phyloP scores from a whole-genome alignment of 2,113 vertebrate genomes.

The human region DNA sequence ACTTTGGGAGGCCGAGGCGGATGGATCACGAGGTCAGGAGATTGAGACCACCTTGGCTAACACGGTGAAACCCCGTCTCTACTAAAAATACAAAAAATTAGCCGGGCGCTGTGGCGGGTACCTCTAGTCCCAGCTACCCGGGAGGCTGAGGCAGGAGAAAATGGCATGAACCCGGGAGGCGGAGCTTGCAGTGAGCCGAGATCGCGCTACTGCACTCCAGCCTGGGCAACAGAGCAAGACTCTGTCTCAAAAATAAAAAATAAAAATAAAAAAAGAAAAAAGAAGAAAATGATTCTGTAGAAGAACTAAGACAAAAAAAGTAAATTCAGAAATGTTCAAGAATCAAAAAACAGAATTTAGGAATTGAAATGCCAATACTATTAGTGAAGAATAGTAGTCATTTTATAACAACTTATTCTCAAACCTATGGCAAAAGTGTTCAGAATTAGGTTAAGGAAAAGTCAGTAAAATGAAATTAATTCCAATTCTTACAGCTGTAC shows the following conservation, averaged over 20 bases:
- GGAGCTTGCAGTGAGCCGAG: too few species aligned
- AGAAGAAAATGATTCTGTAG: background rate
- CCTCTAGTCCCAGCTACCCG: too few species aligned
- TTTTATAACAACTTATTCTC: constrained; percentile 5
- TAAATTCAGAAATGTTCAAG: background rate
- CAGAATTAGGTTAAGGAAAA: background rate
- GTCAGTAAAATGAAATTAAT: background rate
- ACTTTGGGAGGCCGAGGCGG: too few species aligned
- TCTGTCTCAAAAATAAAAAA: background rate
- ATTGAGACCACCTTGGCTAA: too few species aligned
- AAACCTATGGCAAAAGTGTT: constrained; percentile 14
- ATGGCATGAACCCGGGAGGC: too few species aligned
- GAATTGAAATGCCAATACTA: background rate
- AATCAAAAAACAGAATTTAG: background rate
- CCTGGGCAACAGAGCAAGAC: too few species aligned
- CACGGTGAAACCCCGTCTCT: too few species aligned
- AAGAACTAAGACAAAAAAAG: background rate
- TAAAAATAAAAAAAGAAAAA: background rate
- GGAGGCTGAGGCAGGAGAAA: too few species aligned
- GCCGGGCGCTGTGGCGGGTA: too few species aligned
- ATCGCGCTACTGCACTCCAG: too few species aligned
- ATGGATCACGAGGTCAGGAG: too few species aligned
- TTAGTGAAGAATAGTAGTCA: background rate
- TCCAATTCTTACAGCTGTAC: constrained; percentile 10
- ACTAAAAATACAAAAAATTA: too few species aligned